Conservation (phyloP, 2,113 vertebrate genomes). For the Calidris pugnax region DNA sequence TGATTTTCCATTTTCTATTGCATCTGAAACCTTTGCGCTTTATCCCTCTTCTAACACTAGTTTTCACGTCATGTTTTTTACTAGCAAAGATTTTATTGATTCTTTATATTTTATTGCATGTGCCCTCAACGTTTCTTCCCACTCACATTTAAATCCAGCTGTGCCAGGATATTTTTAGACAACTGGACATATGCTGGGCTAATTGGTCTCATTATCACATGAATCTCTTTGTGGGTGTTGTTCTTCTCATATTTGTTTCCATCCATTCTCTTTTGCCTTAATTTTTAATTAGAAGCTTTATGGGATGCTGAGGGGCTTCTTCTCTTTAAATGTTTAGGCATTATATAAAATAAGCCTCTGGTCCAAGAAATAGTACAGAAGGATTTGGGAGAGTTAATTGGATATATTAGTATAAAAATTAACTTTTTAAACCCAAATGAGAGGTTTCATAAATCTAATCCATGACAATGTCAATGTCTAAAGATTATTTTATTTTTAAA, state of each 20-base stretch:
- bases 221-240: background rate
- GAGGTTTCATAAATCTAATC: background rate
- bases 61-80: background rate
- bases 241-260: background rate
- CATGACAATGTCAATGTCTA: background rate
- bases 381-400: background rate
- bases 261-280: background rate
- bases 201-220: background rate
- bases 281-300: background rate
- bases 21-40: background rate
- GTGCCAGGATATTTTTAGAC: background rate
- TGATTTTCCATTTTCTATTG: background rate
- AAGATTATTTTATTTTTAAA: background rate
- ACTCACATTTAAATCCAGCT: background rate
- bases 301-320: fast-evolving
- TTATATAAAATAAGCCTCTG: background rate
- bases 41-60: background rate
- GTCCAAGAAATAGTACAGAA: background rate
- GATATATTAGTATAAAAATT: background rate
- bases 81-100: background rate
- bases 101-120: background rate
- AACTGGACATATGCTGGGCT: background rate
- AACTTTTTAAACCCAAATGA: background rate
- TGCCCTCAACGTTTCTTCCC: background rate
- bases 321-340: background rate